A percentile compares a stretch with the other conserved stretches of the same genome.
phyloP scores from a whole-genome alignment of 2,888 invertebrate genomes.

The Gerris lacustris region DNA sequence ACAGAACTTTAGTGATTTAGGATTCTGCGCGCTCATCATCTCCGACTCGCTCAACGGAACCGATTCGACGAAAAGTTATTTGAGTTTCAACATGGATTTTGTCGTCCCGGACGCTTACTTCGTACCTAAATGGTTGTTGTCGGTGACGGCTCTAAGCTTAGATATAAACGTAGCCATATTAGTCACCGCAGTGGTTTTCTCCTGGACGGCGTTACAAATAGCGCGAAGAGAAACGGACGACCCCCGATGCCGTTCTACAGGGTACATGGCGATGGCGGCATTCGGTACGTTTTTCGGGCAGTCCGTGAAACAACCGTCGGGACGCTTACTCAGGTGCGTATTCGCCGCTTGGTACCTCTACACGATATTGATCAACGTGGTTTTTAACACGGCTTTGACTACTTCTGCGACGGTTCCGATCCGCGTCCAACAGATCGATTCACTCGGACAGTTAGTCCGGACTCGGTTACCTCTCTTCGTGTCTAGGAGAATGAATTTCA shows the following conservation, averaged over 20 bases:
- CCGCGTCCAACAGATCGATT: background rate
- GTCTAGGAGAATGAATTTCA: background rate
- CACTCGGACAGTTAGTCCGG: background rate
- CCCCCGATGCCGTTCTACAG: background rate
- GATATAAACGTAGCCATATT: background rate
- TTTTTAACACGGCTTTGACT: background rate
- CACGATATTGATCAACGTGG: background rate
- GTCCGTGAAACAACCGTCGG: background rate
- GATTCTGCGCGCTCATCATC: background rate
- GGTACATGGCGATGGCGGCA: background rate
- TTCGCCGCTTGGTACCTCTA: background rate
- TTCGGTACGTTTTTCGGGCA: conserved; percentile 4
- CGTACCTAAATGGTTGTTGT: background rate
- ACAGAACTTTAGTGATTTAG: background rate
- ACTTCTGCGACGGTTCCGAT: background rate
- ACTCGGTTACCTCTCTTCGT: background rate
- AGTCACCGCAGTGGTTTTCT: background rate
- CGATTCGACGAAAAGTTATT: background rate
- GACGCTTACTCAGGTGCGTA: background rate
- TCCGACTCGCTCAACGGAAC: background rate
- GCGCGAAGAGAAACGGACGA: background rate
- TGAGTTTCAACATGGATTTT: background rate
- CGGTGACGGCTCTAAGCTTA: background rate
- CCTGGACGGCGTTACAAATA: background rate
- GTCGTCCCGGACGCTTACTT: background rate